Evolutionary conservation across 2,113 vertebrate genomes (phyloP).

Genomic region (Microtus montanus): DNA sequence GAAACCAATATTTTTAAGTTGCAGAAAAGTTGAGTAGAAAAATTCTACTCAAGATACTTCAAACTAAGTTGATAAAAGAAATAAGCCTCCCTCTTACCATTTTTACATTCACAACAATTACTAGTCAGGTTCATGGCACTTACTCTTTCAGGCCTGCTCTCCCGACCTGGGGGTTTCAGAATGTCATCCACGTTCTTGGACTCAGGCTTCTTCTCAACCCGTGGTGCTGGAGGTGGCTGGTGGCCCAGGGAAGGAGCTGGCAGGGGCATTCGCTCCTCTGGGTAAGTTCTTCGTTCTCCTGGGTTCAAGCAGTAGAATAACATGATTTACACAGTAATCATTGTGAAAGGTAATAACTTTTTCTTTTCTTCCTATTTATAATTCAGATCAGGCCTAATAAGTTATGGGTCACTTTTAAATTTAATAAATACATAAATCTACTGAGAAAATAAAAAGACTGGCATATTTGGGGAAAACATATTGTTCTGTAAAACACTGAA

Average conservation of each 20-base stretch:
- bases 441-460: conserved; percentile 48
- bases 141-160: conserved; percentile 95
- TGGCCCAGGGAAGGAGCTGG: conserved; percentile 88
- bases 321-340: conserved; percentile 77
- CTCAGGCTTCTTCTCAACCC: conserved; percentile 96
- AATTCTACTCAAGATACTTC: conserved; percentile 23
- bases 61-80: neutral
- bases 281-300: conserved; percentile 93
- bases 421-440: conserved; percentile 40
- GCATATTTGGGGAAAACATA: conserved; percentile 31
- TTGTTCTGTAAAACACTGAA: conserved; percentile 47
- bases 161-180: conserved; percentile 95
- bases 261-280: conserved; percentile 92
- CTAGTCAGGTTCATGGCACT: conserved; percentile 52
- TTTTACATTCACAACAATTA: conserved; percentile 30
- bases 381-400: conserved; percentile 65
- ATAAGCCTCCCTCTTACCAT: neutral
- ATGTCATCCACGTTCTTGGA: conserved; percentile 98
- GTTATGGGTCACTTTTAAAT: conserved; percentile 36
- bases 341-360: conserved; percentile 74
- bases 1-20: no score
- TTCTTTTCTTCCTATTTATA: conserved; percentile 51
- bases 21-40: neutral
- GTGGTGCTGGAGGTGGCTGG: conserved; percentile 88
- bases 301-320: conserved; percentile 80